Evolutionary conservation across 2,888 invertebrate species (phyloP).

Genomic region (Mythimna vitellina): DNA sequence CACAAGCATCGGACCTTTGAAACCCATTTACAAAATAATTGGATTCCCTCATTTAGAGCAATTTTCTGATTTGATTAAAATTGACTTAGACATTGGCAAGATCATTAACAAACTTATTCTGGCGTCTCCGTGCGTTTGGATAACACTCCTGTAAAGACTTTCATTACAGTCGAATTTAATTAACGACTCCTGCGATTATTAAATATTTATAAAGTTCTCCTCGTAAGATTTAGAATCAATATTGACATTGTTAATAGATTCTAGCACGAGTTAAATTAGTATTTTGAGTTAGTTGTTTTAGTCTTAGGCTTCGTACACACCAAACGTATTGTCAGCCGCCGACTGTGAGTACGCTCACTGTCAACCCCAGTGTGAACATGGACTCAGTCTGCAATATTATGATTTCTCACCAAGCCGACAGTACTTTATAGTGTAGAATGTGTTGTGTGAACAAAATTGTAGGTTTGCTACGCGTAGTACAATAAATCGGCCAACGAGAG

Average conservation of each 20-base stretch:
- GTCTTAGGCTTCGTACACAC: neutral
- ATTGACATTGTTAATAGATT: constrained; percentile 47
- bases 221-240: constrained; percentile 46
- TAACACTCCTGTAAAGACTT: constrained; percentile 64
- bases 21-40: constrained; percentile 79
- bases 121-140: constrained; percentile 62
- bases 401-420: too few species aligned
- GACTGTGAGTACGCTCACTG: too few species aligned
- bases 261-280: constrained; percentile 32
- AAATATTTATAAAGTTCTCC: constrained; percentile 57
- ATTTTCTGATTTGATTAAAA: constrained; percentile 75
- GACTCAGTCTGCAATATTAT: too few species aligned
- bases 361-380: too few species aligned
- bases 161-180: constrained; percentile 63
- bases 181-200: constrained; percentile 56
- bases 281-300: constrained; percentile 39
- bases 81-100: constrained; percentile 69
- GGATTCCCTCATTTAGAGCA: constrained; percentile 74
- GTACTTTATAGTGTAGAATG: too few species aligned
- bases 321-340: too few species aligned
- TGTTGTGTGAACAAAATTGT: too few species aligned
- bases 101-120: constrained; percentile 67
- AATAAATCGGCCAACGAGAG: too few species aligned
- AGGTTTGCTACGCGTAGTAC: too few species aligned
- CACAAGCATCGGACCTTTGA: constrained; percentile 69